These are phyloP conservation scores for Clivina fossor DNA, from an alignment of 2,888 invertebrate genomes.

Conservation along the genomic window DNA sequence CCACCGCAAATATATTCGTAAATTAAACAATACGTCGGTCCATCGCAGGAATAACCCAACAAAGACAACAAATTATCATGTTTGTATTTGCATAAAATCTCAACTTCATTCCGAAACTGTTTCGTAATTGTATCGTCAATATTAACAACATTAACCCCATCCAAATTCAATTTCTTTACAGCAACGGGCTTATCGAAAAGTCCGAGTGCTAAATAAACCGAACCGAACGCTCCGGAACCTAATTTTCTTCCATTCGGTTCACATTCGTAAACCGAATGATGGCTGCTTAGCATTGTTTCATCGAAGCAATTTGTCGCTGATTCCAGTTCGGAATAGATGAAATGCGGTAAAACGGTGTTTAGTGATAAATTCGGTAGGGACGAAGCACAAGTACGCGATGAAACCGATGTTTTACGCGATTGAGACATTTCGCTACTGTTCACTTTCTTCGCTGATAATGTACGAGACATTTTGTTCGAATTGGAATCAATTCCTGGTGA, in stretches of 20 bases:
- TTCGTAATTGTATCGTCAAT: conserved; percentile 52
- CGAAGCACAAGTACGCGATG: conserved; percentile 42
- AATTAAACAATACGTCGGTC: conserved; percentile 69
- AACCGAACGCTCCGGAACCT: conserved; percentile 72
- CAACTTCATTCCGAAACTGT: conserved; percentile 67
- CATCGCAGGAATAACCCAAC: conserved; percentile 73
- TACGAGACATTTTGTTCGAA: conserved; percentile 42
- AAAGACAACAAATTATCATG: conserved; percentile 76
- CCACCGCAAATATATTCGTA: conserved; percentile 78
- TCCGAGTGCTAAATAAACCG: conserved; percentile 60
- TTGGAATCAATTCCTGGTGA: neutral
- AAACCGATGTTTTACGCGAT: conserved; percentile 32
- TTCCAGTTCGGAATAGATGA: conserved; percentile 57
- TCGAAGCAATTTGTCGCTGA: conserved; percentile 59
- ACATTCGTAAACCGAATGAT: conserved; percentile 35
- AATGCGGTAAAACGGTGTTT: conserved; percentile 55
- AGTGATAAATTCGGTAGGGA: conserved; percentile 49
- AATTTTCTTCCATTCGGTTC: conserved; percentile 54
- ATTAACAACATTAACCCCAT: conserved; percentile 51
- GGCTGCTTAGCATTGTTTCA: conserved; percentile 45
- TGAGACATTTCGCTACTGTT: conserved; percentile 23
- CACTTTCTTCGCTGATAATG: conserved; percentile 16
- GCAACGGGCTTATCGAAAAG: conserved; percentile 59
- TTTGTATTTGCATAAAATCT: conserved; percentile 61
- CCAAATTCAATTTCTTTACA: conserved; percentile 58